Evolutionary conservation across 2,113 vertebrate genomes (phyloP).

Genomic region (Diglossa brunneiventris): DNA sequence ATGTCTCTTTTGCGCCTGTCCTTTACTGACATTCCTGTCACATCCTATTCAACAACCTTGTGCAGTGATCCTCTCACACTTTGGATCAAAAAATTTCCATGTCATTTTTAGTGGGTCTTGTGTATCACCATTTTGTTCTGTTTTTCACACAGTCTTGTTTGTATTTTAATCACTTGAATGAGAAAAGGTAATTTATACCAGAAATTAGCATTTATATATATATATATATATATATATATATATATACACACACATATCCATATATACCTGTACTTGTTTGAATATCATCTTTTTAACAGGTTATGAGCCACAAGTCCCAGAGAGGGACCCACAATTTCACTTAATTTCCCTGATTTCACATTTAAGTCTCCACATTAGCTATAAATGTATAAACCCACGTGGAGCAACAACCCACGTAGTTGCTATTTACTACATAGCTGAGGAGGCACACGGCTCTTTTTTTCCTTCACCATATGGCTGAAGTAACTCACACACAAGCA

Average conservation of each 20-base stretch:
- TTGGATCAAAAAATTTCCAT: background rate
- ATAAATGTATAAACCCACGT: conserved; percentile 1
- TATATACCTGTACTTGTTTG: background rate
- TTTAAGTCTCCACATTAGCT: background rate
- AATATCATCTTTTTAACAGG: background rate
- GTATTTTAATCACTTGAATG: background rate
- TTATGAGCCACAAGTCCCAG: background rate
- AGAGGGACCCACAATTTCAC: background rate
- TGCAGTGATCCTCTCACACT: background rate
- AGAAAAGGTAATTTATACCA: background rate
- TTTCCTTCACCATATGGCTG: conserved; percentile 23
- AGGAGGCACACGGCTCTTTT: background rate
- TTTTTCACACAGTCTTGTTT: background rate
- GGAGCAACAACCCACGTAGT: background rate
- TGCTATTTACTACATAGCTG: conserved; percentile 32
- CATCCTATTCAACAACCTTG: background rate
- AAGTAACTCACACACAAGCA: conserved; percentile 15
- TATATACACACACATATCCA: too few relatives aligned
- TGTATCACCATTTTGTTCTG: background rate
- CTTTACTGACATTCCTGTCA: conserved; percentile 25
- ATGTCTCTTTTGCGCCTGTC: background rate
- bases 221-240: too few relatives aligned
- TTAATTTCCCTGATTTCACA: background rate
- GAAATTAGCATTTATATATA: background rate
- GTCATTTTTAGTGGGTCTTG: background rate